A percentile compares a stretch with the other conserved stretches of the same genome.
phyloP scores from a whole-genome alignment of 2,888 invertebrate genomes.

The Acrocera orbiculus region DNA sequence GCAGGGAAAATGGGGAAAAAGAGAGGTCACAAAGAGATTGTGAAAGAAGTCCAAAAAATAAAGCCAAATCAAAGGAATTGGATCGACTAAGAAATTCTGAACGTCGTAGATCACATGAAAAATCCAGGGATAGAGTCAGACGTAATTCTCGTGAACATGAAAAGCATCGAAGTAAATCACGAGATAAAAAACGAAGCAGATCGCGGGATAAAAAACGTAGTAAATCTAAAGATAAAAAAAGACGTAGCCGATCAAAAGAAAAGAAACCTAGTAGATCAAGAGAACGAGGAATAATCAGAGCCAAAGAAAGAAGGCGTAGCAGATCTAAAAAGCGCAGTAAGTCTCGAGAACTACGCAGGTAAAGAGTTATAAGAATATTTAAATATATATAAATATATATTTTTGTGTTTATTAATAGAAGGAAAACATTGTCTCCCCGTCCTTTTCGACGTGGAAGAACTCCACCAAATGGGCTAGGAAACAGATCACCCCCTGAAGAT shows the following conservation, averaged over 20 bases:
- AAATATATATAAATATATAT: background rate
- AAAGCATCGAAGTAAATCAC: constrained; percentile 12
- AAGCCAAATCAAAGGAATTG: no score
- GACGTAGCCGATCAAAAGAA: constrained; percentile 14
- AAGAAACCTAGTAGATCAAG: constrained; percentile 7
- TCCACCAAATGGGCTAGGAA: constrained; percentile 35
- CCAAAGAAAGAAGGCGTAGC: constrained; percentile 17
- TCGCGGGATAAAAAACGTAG: constrained; percentile 18
- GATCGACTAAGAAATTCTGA: constrained; percentile 20
- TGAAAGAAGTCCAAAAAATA: no score
- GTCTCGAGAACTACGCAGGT: constrained; percentile 4
- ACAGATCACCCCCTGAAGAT: constrained; percentile 46
- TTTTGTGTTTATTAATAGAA: constrained; percentile 9
- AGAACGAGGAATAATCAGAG: constrained; percentile 12
- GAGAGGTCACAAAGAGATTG: no score
- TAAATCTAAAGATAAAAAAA: constrained; percentile 8
- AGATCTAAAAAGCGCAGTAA: constrained; percentile 18
- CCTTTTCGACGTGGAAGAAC: constrained; percentile 29
- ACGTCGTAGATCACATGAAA: constrained; percentile 24
- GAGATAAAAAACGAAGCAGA: constrained; percentile 18
- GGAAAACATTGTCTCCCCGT: constrained; percentile 30
- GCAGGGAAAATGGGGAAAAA: no score
- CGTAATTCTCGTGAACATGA: constrained; percentile 15
- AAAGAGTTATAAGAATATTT: no score
- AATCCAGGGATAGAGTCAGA: constrained; percentile 17